Evolutionary conservation across 2,113 vertebrate species (phyloP), one percentile per base, ranked within the genome.

Genomic region (Nannobrachium achirus): DNA sequence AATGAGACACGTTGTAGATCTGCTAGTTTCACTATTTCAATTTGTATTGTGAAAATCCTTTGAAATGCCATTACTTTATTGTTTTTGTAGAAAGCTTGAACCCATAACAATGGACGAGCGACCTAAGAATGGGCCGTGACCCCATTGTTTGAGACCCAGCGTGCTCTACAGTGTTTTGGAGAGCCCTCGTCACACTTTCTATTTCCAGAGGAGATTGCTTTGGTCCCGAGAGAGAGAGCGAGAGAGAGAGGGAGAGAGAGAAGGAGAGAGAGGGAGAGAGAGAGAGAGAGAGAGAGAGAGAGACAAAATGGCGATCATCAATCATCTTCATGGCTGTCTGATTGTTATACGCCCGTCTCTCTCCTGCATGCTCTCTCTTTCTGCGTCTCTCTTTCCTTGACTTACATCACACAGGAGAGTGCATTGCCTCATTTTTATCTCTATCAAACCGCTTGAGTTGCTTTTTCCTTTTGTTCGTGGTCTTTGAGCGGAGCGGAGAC

Each of bases 301-400:
- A 46, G n/a, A 39, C 15, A 48, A 58, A 78, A 69, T 40, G 18
- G 53, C 49, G 3, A 49, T 56, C 51, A 84, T 46, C 56, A 76
- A 66, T 76, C 65, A 78, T 64, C 50, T 63, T 66, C 25, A 56
- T 10, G 13, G 63, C 39, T 39, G 41, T 76, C 40, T 25, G 53
- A 18, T 16, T 10, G 19, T 59, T 51, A 40, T n/a, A n/a, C n/a
- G n/a, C n/a, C n/a, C 13, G n/a, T 67, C 57, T 49, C n/a, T 63
- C 33, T 71, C 52, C 9, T 46, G 8, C 3, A n/a, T n/a, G n/a
- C n/a, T n/a, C n/a, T 48, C 18, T 1, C 39, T 40, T 0, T 73
- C 49, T 68, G 15, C 25, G 25, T 0, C 1, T 69, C 45, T 62
- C 41, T 76, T 73, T 77, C 42, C 75, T 60, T 50, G 16, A 48